phyloP scores from a whole-genome alignment of 2,888 invertebrate species.

The Phoenoteleia sp. region DNA sequence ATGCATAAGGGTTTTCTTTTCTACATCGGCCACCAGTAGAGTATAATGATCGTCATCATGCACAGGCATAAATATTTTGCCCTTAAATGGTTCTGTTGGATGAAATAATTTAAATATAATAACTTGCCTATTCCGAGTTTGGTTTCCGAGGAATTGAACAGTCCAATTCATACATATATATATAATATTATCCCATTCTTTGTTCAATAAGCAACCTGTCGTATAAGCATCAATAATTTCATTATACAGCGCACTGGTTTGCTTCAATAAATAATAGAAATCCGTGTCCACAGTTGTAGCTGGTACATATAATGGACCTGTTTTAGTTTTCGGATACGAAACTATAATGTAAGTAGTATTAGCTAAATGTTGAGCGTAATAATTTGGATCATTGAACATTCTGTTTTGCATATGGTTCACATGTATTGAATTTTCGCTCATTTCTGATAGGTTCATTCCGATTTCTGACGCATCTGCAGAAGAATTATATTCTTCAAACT shows the following conservation, averaged over 20 bases:
- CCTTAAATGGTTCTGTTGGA: not conserved
- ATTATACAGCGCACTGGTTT: not conserved
- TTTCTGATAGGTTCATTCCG: not conserved
- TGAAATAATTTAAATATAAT: too few species aligned
- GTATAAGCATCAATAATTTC: constrained; percentile 11
- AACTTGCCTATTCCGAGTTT: too few species aligned
- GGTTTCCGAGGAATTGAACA: not conserved
- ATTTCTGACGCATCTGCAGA: too few species aligned
- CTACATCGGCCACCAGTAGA: constrained; percentile 1
- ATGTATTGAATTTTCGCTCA: constrained; percentile 24
- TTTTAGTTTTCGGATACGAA: not conserved
- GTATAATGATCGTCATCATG: not conserved
- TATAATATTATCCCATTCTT: not conserved
- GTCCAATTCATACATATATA: not conserved
- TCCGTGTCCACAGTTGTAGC: not conserved
- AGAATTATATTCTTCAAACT: too few species aligned
- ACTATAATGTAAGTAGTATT: not conserved
- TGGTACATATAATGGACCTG: not conserved
- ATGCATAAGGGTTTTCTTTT: not conserved
- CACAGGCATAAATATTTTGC: not conserved
- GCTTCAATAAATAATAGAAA: not conserved
- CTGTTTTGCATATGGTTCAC: constrained; percentile 1
- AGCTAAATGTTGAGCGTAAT: constrained; percentile 15
- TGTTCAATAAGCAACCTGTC: not conserved
- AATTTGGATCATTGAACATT: constrained; percentile 3